phyloP scores from a whole-genome alignment of 2,888 invertebrate genomes.

The Macrophya annulata region DNA sequence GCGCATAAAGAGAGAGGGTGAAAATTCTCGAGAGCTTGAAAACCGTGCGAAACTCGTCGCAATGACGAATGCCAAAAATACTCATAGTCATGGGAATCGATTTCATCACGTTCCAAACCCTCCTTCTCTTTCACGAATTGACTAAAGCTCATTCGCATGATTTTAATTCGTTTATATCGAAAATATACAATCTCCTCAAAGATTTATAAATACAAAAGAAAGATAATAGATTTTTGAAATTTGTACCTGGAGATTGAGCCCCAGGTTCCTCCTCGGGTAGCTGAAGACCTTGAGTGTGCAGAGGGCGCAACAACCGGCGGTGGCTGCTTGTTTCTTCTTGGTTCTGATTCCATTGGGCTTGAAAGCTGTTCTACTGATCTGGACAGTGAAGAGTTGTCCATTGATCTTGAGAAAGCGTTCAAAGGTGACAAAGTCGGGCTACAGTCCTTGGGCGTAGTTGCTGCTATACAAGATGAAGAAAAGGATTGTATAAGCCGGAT shows the following conservation, averaged over 20 bases:
- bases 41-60: background rate
- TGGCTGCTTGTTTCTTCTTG: slow-evolving; percentile 77
- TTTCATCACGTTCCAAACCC: background rate
- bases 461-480: slow-evolving; percentile 78
- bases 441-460: slow-evolving; percentile 91
- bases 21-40: slow-evolving; percentile 15
- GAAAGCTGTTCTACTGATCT: slow-evolving; percentile 90
- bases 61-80: slow-evolving; percentile 28
- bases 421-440: slow-evolving; percentile 92
- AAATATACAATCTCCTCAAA: background rate
- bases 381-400: slow-evolving; percentile 82
- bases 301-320: slow-evolving; percentile 73
- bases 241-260: slow-evolving; percentile 89
- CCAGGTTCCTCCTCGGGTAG: slow-evolving; percentile 90
- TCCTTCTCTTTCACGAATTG: background rate
- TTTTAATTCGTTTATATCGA: background rate
- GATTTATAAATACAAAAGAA: background rate
- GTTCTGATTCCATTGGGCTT: slow-evolving; percentile 88
- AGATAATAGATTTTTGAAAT: background rate
- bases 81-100: background rate
- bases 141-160: background rate
- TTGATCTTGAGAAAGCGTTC: slow-evolving; percentile 90
- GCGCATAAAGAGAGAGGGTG: background rate
- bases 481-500: background rate
- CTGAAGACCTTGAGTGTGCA: slow-evolving; percentile 77